Conservation (phyloP, 2,888 invertebrate genomes). For the Glyphotaelius pellucidus region DNA sequence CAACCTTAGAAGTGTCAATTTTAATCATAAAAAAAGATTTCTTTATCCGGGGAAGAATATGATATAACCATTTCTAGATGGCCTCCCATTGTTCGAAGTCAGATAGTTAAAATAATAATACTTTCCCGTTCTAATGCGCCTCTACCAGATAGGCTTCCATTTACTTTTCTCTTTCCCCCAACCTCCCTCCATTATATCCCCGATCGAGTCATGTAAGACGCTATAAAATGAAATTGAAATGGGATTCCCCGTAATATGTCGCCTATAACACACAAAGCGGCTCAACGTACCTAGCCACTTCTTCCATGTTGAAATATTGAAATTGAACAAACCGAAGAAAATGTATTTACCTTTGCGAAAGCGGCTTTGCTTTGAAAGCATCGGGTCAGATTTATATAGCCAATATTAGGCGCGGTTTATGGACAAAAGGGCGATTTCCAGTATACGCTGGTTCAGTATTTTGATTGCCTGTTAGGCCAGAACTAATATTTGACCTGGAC, state of each 20-base stretch:
- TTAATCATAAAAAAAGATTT: too few relatives aligned
- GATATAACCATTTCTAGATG: background rate
- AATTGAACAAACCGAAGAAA: conserved; percentile 29
- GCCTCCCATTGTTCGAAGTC: background rate
- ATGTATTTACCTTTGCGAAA: conserved; percentile 13
- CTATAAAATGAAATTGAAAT: conserved; percentile 31
- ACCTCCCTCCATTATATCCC: background rate
- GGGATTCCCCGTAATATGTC: conserved; percentile 20
- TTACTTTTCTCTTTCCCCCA: background rate
- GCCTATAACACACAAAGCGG: background rate
- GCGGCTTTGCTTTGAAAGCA: background rate
- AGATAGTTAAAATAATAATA: background rate
- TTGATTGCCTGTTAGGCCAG: background rate
- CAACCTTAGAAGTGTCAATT: too few relatives aligned
- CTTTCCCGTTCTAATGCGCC: background rate
- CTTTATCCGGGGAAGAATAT: background rate
- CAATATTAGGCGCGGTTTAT: conserved; percentile 3
- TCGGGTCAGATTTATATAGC: background rate
- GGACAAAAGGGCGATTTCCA: background rate
- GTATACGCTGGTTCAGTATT: background rate
- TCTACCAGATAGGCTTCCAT: background rate
- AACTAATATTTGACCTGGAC: background rate
- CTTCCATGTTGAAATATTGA: conserved; percentile 23
- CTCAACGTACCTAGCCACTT: background rate
- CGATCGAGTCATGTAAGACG: conserved; percentile 13